Evolutionary conservation across 2,888 invertebrate genomes (phyloP), one percentile per base, ranked within the genome.

Genomic region (Agrochola litura): DNA sequence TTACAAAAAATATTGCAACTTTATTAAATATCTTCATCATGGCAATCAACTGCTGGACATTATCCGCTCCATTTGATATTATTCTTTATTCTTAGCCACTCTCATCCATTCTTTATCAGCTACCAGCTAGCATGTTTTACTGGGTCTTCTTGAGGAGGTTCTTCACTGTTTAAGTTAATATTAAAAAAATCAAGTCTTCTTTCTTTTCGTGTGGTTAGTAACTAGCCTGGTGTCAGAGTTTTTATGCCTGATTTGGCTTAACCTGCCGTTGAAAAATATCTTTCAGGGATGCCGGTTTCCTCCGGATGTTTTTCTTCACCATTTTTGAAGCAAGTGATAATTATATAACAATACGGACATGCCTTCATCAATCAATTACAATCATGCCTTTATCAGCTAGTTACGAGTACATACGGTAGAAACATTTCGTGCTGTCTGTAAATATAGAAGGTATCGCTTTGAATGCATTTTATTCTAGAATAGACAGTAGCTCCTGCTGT

Each of bases 391-490:
- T 56, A 58, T 25, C 41, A 56, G 19, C 52, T 19, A 22, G 22
- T 52, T 37, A 54, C 16, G 10, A 68, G n/a, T 41, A 19, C 25
- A 25, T 41, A 25, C 3, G 2, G 8, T 30, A 30, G 1, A 66
- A 66, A 66, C 30, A 49, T 66, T 66, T 43, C 9, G 43, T 25
- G 9, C 0, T 25, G 6, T 25, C 9, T 46, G 46, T 46, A 30
- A 30, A 30, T 30, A 43, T 43, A 70, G 43, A 70, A 30, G 22
- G 16, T 46, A 43, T 65, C 16, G 65, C 6, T 70, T 46, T 70
- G 70, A 46, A 66, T 67, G 30, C 67, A 22, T 52, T 30, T 37
- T 22, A 67, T 67, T 67, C 14, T 67, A 67, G 67, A 52, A 67
- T 52, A 30, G 66, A 30, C 12, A 58, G 68, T n/a, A 25, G 41